Percentiles rank a stretch among this genome's conserved stretches.
phyloP scores from a whole-genome alignment of 2,888 invertebrate species.

The Ctena decussata region DNA sequence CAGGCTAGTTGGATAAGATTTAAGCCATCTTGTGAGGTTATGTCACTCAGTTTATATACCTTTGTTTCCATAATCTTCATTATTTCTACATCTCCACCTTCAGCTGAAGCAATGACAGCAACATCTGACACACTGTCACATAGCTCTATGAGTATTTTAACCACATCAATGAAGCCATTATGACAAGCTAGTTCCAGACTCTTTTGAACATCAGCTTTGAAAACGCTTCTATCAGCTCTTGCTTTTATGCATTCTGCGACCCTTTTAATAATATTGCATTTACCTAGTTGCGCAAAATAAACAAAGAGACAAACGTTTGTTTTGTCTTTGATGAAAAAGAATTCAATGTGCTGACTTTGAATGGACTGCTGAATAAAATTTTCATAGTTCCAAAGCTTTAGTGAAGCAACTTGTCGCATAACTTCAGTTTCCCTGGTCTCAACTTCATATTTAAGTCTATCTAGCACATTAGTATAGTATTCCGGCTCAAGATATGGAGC shows the following conservation, averaged over 20 bases:
- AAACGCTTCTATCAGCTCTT: neutral
- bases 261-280: neutral
- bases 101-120: constrained; percentile 20
- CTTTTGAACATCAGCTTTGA: neutral
- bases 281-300: constrained; percentile 15
- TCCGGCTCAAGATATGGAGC: neutral
- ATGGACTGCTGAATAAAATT: constrained; percentile 27
- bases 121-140: neutral
- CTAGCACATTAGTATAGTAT: neutral
- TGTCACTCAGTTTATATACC: neutral
- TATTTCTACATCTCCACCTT: constrained; percentile 22
- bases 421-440: neutral
- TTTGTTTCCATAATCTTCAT: neutral
- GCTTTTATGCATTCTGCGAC: neutral
- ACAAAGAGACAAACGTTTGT: neutral
- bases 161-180: neutral
- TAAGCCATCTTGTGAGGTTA: neutral
- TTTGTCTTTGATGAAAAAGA: constrained; percentile 33
- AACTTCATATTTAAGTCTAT: constrained; percentile 2
- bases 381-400: constrained; percentile 29
- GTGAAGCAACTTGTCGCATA: constrained; percentile 23
- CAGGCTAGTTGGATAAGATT: neutral
- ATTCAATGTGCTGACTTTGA: constrained; percentile 21
- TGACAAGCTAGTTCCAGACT: neutral
- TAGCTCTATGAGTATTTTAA: neutral